phyloP scores from a whole-genome alignment of 2,113 vertebrate genomes.

The Microcebus jonahi region DNA sequence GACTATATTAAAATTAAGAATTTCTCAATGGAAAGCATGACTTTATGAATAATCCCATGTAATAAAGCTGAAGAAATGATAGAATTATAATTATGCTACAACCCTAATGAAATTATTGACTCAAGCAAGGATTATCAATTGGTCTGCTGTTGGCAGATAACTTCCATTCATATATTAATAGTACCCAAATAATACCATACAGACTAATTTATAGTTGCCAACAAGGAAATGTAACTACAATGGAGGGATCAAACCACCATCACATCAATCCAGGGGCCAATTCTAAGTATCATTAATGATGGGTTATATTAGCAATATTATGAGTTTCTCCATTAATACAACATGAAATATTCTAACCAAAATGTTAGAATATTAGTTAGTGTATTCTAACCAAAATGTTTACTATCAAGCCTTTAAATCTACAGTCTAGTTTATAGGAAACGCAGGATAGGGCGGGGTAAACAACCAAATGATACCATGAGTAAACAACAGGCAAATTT shows the following conservation, averaged over 20 bases:
- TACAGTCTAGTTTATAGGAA: constrained; percentile 24
- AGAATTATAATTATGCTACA: constrained; percentile 4
- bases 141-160: neutral
- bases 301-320: neutral
- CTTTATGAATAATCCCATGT: neutral
- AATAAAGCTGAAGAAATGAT: neutral
- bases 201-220: neutral
- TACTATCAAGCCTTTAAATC: constrained; percentile 5
- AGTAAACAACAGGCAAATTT: constrained; percentile 10
- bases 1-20: constrained; percentile 16
- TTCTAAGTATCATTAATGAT: neutral
- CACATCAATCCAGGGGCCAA: neutral
- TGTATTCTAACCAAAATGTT: constrained; percentile 38
- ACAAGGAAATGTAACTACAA: neutral
- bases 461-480: constrained; percentile 31
- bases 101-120: constrained; percentile 18
- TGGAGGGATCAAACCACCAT: neutral
- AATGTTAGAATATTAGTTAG: neutral
- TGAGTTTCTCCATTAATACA: neutral
- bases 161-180: neutral
- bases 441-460: neutral
- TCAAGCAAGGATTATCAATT: constrained; percentile 7
- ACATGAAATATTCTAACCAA: constrained; percentile 31
- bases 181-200: neutral
- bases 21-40: neutral